Percentiles rank a stretch among this genome's conserved stretches.
Evolutionary conservation across 2,888 invertebrate species (phyloP).

Genomic region (Helobdella robusta): DNA sequence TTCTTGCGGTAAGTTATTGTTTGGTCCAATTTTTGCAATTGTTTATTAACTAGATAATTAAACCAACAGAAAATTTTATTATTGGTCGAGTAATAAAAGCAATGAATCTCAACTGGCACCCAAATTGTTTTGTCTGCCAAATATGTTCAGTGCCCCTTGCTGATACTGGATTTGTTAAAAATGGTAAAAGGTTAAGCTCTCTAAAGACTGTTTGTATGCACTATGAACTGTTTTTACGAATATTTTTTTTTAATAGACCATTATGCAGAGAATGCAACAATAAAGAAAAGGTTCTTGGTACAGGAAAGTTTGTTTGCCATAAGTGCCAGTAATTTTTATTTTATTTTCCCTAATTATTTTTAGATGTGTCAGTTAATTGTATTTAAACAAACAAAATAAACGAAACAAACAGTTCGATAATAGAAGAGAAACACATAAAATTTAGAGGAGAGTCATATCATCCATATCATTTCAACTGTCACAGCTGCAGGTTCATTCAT

Average conservation of each 20-base stretch:
- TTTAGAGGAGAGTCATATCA: constrained; percentile 85
- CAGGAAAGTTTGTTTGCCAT: constrained; percentile 92
- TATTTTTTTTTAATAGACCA: background rate
- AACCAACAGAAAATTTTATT: constrained; percentile 71
- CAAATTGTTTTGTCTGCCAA: constrained; percentile 90
- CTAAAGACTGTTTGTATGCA: background rate
- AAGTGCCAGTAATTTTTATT: constrained; percentile 80
- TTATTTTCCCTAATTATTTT: no score
- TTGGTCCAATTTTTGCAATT: no score
- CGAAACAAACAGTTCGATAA: constrained; percentile 46
- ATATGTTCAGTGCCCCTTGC: constrained; percentile 82
- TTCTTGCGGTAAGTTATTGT: constrained; percentile 62
- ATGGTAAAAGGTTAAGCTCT: constrained; percentile 40
- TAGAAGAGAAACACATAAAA: constrained; percentile 53
- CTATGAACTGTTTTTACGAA: background rate
- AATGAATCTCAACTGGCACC: constrained; percentile 98
- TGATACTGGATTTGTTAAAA: constrained; percentile 80
- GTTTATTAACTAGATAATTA: no score
- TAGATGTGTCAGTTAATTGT: no score
- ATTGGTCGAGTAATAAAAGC: constrained; percentile 98
- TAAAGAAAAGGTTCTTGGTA: constrained; percentile 82
- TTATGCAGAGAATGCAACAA: constrained; percentile 90
- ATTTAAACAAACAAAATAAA: no score
- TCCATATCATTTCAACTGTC: constrained; percentile 97
- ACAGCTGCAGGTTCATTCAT: constrained; percentile 54